Evolutionary conservation across 2,797 vertebrate species (phyloP).

Genomic region (Sarcoramphus papa): DNA sequence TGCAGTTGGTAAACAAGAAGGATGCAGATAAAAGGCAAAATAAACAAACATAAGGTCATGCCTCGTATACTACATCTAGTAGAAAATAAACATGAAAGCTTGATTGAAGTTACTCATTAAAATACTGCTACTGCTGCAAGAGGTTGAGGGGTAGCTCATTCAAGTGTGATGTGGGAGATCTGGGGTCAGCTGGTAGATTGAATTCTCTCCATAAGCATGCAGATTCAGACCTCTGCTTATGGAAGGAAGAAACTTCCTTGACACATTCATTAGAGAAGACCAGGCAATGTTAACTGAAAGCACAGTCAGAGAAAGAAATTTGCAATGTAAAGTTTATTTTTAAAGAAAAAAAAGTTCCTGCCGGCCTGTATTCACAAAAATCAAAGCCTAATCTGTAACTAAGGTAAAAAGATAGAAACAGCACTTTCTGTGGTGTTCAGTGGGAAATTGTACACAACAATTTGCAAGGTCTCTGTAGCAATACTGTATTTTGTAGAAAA

Average conservation of each 20-base stretch:
- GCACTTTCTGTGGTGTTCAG: background rate
- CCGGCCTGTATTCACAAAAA: background rate
- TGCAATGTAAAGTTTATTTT: background rate
- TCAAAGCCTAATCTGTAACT: background rate
- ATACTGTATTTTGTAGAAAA: background rate
- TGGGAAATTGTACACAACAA: background rate
- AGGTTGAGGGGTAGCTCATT: background rate
- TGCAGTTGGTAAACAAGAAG: conserved; percentile 61
- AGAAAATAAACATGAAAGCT: conserved; percentile 22
- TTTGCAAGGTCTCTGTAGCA: background rate
- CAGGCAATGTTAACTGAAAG: background rate
- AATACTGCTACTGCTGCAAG: conserved; percentile 16
- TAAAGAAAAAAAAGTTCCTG: background rate
- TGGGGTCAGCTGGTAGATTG: background rate
- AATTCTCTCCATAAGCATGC: background rate
- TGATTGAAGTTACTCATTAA: conserved; percentile 53
- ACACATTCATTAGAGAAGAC: background rate
- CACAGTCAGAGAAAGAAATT: background rate
- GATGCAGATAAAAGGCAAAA: conserved; percentile 67
- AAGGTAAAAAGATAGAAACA: background rate
- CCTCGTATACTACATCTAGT: background rate
- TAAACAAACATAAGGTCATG: conserved; percentile 65
- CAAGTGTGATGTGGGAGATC: background rate
- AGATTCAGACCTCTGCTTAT: background rate
- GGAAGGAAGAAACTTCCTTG: background rate